Evolutionary conservation across 1,140 invertebrate genomes (phyloP).

Genomic region (Euglossa dilemma): DNA sequence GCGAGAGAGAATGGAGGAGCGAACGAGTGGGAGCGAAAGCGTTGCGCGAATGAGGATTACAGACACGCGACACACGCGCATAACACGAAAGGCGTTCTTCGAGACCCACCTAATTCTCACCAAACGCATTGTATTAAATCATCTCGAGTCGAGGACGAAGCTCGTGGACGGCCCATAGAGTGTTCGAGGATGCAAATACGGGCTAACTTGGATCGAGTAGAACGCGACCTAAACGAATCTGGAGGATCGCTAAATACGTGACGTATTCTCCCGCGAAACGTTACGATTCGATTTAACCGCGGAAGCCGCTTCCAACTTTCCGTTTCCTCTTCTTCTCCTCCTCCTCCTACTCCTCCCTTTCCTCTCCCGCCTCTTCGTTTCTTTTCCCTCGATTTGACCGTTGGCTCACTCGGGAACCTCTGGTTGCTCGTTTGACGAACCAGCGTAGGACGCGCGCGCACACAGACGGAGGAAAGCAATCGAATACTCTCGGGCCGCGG

Average conservation of each 20-base stretch:
- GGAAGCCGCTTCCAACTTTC: conserved; percentile 16
- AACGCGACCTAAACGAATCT: conserved; percentile 56
- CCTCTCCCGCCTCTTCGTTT: neutral
- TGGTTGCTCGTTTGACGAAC: neutral
- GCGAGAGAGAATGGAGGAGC: neutral
- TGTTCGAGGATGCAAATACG: conserved; percentile 63
- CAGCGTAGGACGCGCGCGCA: neutral
- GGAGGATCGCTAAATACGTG: neutral
- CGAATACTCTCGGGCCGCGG: conserved; percentile 63
- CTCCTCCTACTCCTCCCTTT: neutral
- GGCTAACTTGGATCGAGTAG: conserved; percentile 54
- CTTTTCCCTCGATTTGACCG: neutral
- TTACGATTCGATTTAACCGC: conserved; percentile 7
- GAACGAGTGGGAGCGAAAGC: neutral
- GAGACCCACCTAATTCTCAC: conserved; percentile 75
- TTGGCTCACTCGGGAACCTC: conserved; percentile 12
- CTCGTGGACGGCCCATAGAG: conserved; percentile 60
- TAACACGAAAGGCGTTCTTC: conserved; percentile 63
- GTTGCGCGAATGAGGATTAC: neutral
- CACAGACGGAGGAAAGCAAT: conserved; percentile 3
- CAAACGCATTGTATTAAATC: conserved; percentile 76
- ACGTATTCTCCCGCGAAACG: neutral
- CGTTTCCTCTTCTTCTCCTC: neutral
- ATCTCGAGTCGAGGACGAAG: conserved; percentile 70
- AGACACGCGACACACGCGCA: conserved; percentile 40